A percentile compares a stretch with the other conserved stretches of the same genome.
Conservation (phyloP, 2,113 vertebrate genomes). For the Trachemys scripta region DNA sequence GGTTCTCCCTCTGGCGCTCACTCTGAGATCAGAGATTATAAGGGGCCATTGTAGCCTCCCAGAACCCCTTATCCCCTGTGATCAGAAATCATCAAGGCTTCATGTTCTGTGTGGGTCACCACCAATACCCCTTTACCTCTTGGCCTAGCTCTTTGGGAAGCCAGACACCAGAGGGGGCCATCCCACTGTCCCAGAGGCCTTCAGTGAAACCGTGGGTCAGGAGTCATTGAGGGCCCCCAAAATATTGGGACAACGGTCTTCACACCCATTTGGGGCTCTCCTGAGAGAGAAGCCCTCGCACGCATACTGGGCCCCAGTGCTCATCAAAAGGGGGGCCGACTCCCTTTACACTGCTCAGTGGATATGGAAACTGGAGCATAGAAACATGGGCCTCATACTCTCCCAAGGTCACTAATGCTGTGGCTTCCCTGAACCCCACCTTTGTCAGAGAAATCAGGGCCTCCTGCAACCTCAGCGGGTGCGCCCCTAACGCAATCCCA, state of each 20-base stretch:
- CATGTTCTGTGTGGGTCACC: background rate
- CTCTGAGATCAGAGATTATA: background rate
- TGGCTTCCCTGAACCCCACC: background rate
- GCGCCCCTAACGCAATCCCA: background rate
- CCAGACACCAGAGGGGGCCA: fast-evolving
- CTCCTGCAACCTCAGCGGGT: background rate
- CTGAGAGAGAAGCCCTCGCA: fast-evolving
- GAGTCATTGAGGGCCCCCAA: fast-evolving
- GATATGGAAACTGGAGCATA: background rate
- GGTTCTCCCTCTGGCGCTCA: background rate
- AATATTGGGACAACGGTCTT: fast-evolving
- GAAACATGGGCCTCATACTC: background rate
- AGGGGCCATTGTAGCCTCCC: background rate
- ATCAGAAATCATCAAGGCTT: background rate
- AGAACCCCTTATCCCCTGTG: background rate
- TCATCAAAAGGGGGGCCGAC: background rate
- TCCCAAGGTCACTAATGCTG: background rate
- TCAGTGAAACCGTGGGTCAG: background rate
- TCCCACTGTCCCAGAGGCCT: fast-evolving
- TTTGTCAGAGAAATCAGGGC: background rate
- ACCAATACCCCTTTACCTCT: fast-evolving
- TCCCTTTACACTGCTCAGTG: too few species aligned
- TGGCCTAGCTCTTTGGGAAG: fast-evolving
- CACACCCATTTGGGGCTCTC: background rate
- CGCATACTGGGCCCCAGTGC: fast-evolving